These are phyloP conservation scores for Hipposideros larvatus DNA, from an alignment of 2,797 vertebrate species.

Conservation along the genomic window DNA sequence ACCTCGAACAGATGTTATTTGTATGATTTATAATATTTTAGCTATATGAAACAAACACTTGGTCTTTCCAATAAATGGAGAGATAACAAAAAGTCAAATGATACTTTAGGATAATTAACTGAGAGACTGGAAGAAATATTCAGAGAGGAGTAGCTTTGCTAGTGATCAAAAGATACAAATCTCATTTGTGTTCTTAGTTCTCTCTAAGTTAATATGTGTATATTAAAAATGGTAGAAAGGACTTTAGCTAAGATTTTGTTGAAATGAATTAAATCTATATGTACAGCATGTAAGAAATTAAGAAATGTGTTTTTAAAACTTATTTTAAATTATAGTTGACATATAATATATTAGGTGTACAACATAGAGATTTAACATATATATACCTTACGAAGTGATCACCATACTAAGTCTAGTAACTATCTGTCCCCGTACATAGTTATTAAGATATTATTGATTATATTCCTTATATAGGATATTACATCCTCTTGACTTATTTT, in stretches of 20 bases:
- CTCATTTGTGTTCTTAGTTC: neutral
- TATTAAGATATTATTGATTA: neutral
- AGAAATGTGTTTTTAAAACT: conserved; percentile 9
- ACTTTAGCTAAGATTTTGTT: conserved; percentile 36
- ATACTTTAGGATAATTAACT: neutral
- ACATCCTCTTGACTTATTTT: neutral
- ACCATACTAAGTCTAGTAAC: neutral
- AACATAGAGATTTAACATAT: neutral
- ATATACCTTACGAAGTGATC: neutral
- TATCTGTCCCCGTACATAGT: neutral
- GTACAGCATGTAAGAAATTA: neutral
- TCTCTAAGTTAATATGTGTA: neutral
- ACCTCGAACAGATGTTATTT: neutral
- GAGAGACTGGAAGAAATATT: neutral
- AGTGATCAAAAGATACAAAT: neutral
- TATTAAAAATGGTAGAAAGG: neutral
- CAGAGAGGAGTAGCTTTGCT: neutral
- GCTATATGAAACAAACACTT: neutral
- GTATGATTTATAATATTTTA: neutral
- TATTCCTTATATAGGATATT: neutral
- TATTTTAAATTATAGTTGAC: neutral
- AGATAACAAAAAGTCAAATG: neutral
- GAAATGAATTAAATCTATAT: conserved; percentile 28
- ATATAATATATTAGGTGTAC: neutral
- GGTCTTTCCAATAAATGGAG: neutral